Evolutionary conservation across 2,888 invertebrate species (phyloP).

Genomic region (Spodoptera littoralis): DNA sequence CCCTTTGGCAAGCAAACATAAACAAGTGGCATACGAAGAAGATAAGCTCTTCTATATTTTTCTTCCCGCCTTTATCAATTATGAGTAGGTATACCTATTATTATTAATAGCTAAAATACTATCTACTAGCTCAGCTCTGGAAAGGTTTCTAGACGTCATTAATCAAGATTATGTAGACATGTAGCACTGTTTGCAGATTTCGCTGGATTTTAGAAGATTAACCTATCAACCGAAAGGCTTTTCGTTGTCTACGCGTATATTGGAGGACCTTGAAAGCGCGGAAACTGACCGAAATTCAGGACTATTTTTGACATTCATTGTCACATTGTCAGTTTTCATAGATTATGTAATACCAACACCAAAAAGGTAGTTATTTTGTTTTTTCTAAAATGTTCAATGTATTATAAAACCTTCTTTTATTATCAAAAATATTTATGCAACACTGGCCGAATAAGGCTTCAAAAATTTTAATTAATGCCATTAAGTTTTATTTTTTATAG

Average conservation of each 20-base stretch:
- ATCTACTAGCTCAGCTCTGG: conserved; percentile 28
- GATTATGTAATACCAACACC: no score
- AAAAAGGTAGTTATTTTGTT: no score
- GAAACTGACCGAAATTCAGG: conserved; percentile 23
- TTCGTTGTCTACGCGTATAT: conserved; percentile 61
- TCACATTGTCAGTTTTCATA: background rate
- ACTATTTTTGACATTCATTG: conserved; percentile 1
- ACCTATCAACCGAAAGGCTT: conserved; percentile 63
- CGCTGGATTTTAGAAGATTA: conserved; percentile 79
- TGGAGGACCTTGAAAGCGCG: conserved; percentile 64
- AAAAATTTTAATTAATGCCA: background rate
- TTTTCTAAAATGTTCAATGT: no score
- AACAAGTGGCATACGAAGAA: conserved; percentile 5
- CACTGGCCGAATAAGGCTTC: background rate
- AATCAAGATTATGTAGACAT: conserved; percentile 81
- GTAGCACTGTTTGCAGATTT: conserved; percentile 81
- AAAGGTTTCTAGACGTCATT: conserved; percentile 66
- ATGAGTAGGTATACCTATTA: background rate
- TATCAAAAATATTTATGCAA: background rate
- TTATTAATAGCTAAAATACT: conserved; percentile 13
- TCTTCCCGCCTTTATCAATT: conserved; percentile 1
- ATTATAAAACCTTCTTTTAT: conserved; percentile 3
- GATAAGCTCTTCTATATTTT: background rate
- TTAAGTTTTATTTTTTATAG: background rate
- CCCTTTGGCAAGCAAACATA: conserved; percentile 18